Base-by-base conservation (phyloP, 2,797 vertebrate species). In the Pampus argenteus region DNA sequence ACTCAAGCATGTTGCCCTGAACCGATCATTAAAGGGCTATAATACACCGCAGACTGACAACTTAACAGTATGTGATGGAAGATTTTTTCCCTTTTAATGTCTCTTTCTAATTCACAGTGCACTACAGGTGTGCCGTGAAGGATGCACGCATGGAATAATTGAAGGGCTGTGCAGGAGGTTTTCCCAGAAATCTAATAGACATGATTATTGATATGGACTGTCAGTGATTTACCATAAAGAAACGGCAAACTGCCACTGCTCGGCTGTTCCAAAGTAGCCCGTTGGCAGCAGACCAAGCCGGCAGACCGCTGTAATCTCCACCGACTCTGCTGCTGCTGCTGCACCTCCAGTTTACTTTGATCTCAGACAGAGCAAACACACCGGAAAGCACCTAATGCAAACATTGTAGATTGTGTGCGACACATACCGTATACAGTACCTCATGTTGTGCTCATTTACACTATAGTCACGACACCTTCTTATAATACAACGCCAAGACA, bases 271-370 rank as follows among this genome's bases (percentile, higher is more conserved):
- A 73, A 81, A 88, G 85, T 77, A 78, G 61, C 71, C 54, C 3
- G 20, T 66, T 86, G 88, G 87, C 88, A 69, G 61, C 0, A 0
- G 11, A 63, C 78, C 84, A 83, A 56, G 31, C 74, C n/a, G 52
- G 44, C 67, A 38, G 61, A 50, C 57, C 13, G 1, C 61, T 40
- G 70, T 79, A 81, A 86, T 82, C 72, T 74, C 47, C 74, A 38
- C 77, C 2, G 63, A 79, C 74, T 81, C 23, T 69, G 66, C 60
- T 49, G 71, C 23, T 69, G 66, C 60, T 49, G 71, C 67, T 55
- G 63, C 69, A 64, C 51, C 74, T 76, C 67, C 65, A 70, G 44
- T 55, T 44, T 48, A 48, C 84, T 85, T 59, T 79, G 78, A 86
- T 74, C 68, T 78, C 42, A 72, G 55, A 56, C 69, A n/a, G 13